Evolutionary conservation across 92 coral and sea anemone genomes (phyloP).

Genomic region (Zoanthus gigantus): DNA sequence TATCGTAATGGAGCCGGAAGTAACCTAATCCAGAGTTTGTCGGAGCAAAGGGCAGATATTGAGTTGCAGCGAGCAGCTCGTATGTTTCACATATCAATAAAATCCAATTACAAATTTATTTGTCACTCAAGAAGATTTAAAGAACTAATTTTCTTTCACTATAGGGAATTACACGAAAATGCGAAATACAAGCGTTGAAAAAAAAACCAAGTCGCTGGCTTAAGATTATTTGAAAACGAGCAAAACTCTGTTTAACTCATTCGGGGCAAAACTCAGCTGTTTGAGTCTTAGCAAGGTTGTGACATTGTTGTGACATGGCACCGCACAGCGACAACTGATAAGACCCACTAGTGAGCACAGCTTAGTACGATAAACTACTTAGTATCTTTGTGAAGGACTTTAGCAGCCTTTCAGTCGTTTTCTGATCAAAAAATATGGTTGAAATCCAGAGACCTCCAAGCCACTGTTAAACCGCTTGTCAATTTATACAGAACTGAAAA

Average conservation of each 20-base stretch:
- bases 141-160: not conserved
- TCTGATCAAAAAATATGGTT: slow-evolving; percentile 11
- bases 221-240: not conserved
- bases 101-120: slow-evolving; percentile 21
- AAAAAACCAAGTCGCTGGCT: not conserved
- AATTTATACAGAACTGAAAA: slow-evolving; percentile 3
- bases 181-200: not conserved
- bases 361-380: slow-evolving; percentile 38
- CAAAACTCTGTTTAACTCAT: not conserved
- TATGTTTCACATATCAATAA: slow-evolving; percentile 22
- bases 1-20: slow-evolving; percentile 49
- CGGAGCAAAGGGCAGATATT: slow-evolving; percentile 18
- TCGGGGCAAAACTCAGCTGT: not conserved
- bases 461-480: not conserved
- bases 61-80: not conserved
- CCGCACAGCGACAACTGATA: slow-evolving; percentile 21
- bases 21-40: slow-evolving; percentile 5
- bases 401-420: slow-evolving; percentile 44
- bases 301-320: slow-evolving; percentile 26
- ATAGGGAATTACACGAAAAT: not conserved
- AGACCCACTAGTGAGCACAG: slow-evolving; percentile 1
- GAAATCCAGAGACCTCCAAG: not conserved
- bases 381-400: slow-evolving; percentile 16
- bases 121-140: slow-evolving; percentile 27
- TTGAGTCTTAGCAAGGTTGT: not conserved